Evolutionary conservation across 1,140 invertebrate species (phyloP).

Genomic region (Thaumatotibia leucotreta): DNA sequence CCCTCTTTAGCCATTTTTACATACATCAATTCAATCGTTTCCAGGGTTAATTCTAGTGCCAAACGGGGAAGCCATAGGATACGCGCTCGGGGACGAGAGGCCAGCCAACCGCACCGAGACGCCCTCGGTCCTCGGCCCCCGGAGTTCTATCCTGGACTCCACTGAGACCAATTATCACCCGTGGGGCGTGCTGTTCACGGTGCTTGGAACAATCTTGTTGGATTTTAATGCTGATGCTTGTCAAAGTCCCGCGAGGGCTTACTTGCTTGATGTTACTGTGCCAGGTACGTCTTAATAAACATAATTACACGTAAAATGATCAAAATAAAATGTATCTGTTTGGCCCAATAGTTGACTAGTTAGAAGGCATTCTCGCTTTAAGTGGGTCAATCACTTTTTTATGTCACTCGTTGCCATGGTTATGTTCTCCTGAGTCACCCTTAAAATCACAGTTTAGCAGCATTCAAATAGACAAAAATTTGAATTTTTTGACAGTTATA

Average conservation of each 20-base stretch:
- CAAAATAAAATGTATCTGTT: too few species aligned
- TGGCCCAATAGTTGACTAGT: too few species aligned
- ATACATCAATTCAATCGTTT: slow-evolving; percentile 25
- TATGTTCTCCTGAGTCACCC: too few species aligned
- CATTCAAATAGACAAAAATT: too few species aligned
- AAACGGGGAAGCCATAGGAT: slow-evolving; percentile 91
- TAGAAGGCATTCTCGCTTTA: too few species aligned
- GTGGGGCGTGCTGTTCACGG: slow-evolving; percentile 94
- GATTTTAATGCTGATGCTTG: slow-evolving; percentile 98
- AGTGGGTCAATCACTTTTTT: too few species aligned
- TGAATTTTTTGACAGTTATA: too few species aligned
- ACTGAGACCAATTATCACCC: slow-evolving; percentile 77
- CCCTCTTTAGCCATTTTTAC: too few species aligned
- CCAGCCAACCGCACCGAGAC: slow-evolving; percentile 53
- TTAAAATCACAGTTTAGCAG: too few species aligned
- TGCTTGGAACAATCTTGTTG: slow-evolving; percentile 93
- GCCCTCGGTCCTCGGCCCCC: slow-evolving; percentile 53
- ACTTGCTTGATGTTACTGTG: slow-evolving; percentile 93
- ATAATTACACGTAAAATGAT: too few species aligned
- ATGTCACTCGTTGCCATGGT: too few species aligned
- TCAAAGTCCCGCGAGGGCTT: slow-evolving; percentile 94
- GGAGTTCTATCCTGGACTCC: slow-evolving; percentile 58
- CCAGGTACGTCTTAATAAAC: slow-evolving; percentile 85
- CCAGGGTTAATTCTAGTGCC: slow-evolving; percentile 91
- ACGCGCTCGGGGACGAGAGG: slow-evolving; percentile 84